Evolutionary conservation across 2,888 invertebrate genomes (phyloP).

Genomic region (Trissonchulus sp.): DNA sequence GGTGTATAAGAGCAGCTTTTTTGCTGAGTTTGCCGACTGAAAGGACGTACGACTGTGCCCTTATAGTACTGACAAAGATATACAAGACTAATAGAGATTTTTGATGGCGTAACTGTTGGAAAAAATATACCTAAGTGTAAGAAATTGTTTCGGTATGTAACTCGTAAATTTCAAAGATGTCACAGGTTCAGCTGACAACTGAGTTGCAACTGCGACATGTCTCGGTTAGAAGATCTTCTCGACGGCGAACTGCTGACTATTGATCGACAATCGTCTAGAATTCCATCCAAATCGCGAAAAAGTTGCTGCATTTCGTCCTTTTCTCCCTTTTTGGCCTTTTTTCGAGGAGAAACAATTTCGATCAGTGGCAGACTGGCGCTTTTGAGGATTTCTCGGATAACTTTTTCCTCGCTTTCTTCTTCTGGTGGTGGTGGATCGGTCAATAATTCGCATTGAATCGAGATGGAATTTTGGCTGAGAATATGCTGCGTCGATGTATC

Average conservation of each 20-base stretch:
- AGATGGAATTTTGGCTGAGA: not conserved
- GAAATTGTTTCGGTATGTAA: too few species aligned
- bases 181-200: too few species aligned
- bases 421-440: not conserved
- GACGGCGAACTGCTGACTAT: slow-evolving; percentile 4
- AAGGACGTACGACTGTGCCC: too few species aligned
- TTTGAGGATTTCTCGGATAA: not conserved
- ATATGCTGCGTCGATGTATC: not conserved
- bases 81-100: too few species aligned
- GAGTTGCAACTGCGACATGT: too few species aligned
- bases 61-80: too few species aligned
- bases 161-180: too few species aligned
- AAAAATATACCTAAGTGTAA: too few species aligned
- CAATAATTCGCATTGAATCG: not conserved
- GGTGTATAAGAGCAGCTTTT: too few species aligned
- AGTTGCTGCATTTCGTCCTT: not conserved
- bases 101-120: too few species aligned
- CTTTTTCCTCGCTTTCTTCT: not conserved
- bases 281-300: not conserved
- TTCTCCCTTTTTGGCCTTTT: not conserved
- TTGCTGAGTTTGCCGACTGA: too few species aligned
- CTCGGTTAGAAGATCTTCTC: too few species aligned
- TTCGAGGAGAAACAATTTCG: not conserved
- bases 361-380: not conserved
- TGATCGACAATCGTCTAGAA: not conserved